Percentiles rank a stretch among this genome's conserved stretches.
These are phyloP conservation scores for Sylvicola cinctus DNA, from an alignment of 2,888 invertebrate genomes.

Conservation along the genomic window DNA sequence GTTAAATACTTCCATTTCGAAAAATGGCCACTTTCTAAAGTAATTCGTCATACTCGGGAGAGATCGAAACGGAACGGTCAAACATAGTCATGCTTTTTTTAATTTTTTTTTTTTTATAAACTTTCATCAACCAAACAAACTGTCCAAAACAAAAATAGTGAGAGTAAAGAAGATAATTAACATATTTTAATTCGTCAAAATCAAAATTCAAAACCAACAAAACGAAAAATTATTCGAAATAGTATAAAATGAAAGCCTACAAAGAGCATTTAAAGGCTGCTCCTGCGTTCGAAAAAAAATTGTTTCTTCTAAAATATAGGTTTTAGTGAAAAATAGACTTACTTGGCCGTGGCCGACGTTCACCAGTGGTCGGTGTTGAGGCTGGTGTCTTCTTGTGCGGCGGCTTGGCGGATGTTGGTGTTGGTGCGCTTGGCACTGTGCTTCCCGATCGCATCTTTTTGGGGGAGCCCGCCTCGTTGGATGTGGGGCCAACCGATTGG, in stretches of 20 bases:
- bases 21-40: no score
- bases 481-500: conserved; percentile 46
- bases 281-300: conserved; percentile 6
- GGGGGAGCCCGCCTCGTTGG: conserved; percentile 47
- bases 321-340: conserved; percentile 19
- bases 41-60: no score
- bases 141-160: no score
- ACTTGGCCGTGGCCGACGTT: conserved; percentile 45
- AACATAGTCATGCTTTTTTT: no score
- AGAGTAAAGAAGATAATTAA: no score
- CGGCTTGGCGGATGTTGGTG: conserved; percentile 33
- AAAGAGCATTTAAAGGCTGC: conserved; percentile 1
- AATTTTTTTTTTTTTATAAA: no score
- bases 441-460: conserved; percentile 34
- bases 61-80: no score
- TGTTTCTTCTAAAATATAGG: conserved; percentile 7
- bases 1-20: no score
- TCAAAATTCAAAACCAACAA: no score
- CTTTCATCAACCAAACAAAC: no score
- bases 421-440: conserved; percentile 27
- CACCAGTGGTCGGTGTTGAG: conserved; percentile 28
- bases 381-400: conserved; percentile 41
- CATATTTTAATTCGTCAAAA: no score
- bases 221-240: no score
- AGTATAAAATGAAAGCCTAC: not conserved